phyloP scores from a whole-genome alignment of 2,113 vertebrate species.

The Illadopsis cleaveri region DNA sequence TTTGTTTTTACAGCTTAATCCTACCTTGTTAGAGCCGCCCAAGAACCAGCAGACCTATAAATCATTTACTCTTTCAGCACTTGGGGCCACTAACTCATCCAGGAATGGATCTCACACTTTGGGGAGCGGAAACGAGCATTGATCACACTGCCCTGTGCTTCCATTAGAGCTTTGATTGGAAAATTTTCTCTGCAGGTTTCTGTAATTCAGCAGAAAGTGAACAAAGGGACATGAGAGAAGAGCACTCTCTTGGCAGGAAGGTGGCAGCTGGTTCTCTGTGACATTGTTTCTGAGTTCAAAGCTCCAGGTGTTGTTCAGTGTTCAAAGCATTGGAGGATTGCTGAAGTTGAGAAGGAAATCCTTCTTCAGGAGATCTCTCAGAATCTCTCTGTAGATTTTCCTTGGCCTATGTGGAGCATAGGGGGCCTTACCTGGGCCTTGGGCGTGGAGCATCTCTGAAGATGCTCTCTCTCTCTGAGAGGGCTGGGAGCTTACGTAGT shows the following conservation, averaged over 20 bases:
- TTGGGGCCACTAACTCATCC: neutral
- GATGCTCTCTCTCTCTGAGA: neutral
- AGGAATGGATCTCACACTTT: neutral
- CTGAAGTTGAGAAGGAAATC: neutral
- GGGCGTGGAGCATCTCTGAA: neutral
- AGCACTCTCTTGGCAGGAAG: neutral
- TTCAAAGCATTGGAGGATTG: neutral
- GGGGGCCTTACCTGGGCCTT: neutral
- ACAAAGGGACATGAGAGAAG: accelerated
- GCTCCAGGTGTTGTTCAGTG: neutral
- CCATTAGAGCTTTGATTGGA: neutral
- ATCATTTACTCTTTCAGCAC: neutral
- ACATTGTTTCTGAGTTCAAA: neutral
- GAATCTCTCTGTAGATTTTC: neutral
- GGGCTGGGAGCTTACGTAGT: neutral
- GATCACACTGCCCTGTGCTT: neutral
- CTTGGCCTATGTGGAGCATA: neutral
- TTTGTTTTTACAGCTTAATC: neutral
- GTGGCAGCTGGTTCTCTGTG: neutral
- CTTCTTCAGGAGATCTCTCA: too few species aligned
- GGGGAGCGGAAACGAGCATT: neutral
- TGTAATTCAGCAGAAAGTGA: neutral
- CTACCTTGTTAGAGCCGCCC: neutral
- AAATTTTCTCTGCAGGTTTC: neutral
- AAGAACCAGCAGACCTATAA: neutral